phyloP scores from a whole-genome alignment of 2,113 vertebrate genomes.

The Elachura formosa region DNA sequence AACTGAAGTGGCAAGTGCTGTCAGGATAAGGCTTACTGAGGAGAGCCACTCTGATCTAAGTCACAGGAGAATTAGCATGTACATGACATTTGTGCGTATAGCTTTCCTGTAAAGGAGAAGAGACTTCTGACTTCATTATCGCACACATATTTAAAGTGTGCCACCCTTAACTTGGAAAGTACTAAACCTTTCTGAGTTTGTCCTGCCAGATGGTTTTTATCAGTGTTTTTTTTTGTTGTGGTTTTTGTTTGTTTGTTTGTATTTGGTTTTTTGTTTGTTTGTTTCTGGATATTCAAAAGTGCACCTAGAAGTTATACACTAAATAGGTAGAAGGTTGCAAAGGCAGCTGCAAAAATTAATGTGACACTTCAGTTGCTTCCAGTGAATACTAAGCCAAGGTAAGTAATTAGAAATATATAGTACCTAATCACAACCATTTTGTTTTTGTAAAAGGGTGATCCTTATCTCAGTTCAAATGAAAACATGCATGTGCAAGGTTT shows the following conservation, averaged over 20 bases:
- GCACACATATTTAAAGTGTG: not conserved
- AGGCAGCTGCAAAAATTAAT: not conserved
- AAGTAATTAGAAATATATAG: not conserved
- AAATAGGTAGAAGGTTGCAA: not conserved
- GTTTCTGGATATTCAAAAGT: not conserved
- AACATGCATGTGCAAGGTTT: not conserved
- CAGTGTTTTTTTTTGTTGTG: not conserved
- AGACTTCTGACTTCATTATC: not conserved
- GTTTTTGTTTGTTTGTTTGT: not conserved
- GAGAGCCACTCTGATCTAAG: not conserved
- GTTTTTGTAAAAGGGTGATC: not conserved
- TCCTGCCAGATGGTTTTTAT: not conserved
- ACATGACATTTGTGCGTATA: not conserved
- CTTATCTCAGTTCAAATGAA: constrained; percentile 17
- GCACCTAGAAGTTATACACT: not conserved
- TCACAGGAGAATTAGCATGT: not conserved
- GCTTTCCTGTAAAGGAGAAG: not conserved
- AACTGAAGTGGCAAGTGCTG: not conserved
- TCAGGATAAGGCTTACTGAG: not conserved
- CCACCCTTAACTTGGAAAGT: not conserved
- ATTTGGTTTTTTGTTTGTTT: not conserved
- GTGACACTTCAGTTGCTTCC: not conserved
- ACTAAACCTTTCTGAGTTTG: not conserved
- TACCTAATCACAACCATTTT: not conserved
- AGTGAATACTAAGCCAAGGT: not conserved